Conservation (phyloP, 37 sponge, comb jelly and placozoan genomes). For the Petrosia ficiformis region DNA sequence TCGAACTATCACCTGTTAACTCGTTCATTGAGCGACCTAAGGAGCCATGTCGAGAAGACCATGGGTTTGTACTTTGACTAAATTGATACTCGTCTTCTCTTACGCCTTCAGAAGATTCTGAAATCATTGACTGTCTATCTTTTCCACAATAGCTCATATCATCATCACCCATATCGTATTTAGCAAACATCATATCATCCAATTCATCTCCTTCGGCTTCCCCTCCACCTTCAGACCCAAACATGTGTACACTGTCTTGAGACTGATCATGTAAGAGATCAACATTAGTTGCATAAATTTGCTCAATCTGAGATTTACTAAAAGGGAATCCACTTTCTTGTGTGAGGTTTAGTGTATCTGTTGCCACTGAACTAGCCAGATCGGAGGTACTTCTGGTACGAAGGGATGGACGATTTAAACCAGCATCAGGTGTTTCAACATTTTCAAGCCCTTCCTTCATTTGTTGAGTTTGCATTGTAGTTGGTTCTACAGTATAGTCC, state of each 20-base stretch:
- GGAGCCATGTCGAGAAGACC: constrained; percentile 16
- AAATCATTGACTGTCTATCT: not conserved
- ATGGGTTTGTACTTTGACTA: constrained; percentile 1
- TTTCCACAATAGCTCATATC: not conserved
- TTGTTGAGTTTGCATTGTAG: not conserved
- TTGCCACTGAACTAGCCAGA: constrained; percentile 48
- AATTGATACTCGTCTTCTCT: not conserved
- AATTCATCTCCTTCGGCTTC: constrained; percentile 69
- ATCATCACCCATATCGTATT: constrained; percentile 53
- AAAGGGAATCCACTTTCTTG: constrained; percentile 23
- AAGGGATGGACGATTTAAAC: constrained; percentile 5
- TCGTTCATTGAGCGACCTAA: constrained; percentile 32
- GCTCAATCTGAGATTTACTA: constrained; percentile 40
- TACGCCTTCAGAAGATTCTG: constrained; percentile 24
- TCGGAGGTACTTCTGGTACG: constrained; percentile 59
- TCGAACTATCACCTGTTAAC: not conserved
- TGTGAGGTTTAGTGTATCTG: constrained; percentile 24
- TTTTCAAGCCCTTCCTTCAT: not conserved
- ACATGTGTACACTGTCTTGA: constrained; percentile 68
- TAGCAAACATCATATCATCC: constrained; percentile 45
- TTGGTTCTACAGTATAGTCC: not conserved
- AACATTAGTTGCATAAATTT: constrained; percentile 55
- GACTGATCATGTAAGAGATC: constrained; percentile 41
- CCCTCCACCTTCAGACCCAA: constrained; percentile 75
- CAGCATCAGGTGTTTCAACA: not conserved